Conservation (phyloP, 2,797 vertebrate genomes). For the Protosalanx chinensis region DNA sequence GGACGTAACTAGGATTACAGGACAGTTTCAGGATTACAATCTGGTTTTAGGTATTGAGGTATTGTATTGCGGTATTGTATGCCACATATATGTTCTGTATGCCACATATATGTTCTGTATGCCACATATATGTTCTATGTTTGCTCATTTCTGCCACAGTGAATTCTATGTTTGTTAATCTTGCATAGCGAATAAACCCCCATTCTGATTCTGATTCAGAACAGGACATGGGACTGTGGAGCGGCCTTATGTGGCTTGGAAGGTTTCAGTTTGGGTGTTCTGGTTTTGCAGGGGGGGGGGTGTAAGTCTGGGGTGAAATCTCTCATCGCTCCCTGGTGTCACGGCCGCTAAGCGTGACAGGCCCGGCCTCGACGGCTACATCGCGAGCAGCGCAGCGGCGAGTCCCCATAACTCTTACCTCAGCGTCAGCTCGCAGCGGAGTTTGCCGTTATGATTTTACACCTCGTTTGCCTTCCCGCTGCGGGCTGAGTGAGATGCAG, state of each 20-base stretch:
- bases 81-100: no score
- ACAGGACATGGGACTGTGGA: no score
- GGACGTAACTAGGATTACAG: not conserved
- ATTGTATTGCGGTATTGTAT: no score
- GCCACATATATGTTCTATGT: no score
- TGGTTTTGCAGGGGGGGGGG: not conserved
- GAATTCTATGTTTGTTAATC: no score
- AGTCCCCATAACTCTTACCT: slow-evolving; percentile 16
- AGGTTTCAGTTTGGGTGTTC: not conserved
- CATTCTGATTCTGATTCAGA: no score
- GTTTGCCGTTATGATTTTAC: slow-evolving; percentile 58
- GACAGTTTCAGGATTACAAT: no score
- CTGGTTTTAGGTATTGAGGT: no score
- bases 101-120: no score
- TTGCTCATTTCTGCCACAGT: no score
- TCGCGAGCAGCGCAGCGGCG: not conserved
- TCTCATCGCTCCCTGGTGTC: slow-evolving; percentile 18
- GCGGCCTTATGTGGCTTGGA: not conserved
- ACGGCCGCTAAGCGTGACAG: slow-evolving; percentile 24
- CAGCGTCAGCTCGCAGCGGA: not conserved
- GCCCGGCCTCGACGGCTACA: not conserved
- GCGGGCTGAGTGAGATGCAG: slow-evolving; percentile 29
- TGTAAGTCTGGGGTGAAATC: not conserved
- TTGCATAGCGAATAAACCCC: no score
- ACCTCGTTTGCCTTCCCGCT: slow-evolving; percentile 51